These are phyloP conservation scores for Pseudochirops cupreus DNA, from an alignment of 2,797 vertebrate genomes.

Conservation along the genomic window DNA sequence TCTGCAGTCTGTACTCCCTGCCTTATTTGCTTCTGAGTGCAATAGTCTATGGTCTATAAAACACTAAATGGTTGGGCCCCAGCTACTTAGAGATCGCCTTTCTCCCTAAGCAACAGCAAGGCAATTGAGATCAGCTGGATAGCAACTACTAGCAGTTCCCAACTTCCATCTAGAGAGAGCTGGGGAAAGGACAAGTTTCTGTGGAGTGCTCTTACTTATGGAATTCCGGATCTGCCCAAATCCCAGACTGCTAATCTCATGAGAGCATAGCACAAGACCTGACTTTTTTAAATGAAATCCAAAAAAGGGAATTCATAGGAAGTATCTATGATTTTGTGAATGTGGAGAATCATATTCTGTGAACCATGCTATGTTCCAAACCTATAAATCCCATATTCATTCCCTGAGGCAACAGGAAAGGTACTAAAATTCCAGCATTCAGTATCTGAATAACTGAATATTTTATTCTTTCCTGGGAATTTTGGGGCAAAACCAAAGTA, in stretches of 20 bases:
- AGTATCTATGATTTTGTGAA: neutral
- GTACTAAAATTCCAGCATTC: neutral
- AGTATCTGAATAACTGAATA: neutral
- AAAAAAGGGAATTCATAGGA: neutral
- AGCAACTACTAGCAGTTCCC: neutral
- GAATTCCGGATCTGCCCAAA: neutral
- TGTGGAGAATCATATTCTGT: neutral
- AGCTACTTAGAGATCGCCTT: conserved; percentile 50
- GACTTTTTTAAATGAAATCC: conserved; percentile 23
- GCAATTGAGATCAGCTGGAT: conserved; percentile 50
- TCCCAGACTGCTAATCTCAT: neutral
- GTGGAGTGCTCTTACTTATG: neutral
- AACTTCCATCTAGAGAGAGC: neutral
- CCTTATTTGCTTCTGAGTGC: conserved; percentile 56
- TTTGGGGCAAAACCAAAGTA: neutral
- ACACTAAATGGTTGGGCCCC: conserved; percentile 65
- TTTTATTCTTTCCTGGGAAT: neutral
- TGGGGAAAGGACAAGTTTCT: neutral
- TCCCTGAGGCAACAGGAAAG: neutral
- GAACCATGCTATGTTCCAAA: neutral
- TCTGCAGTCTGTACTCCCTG: neutral
- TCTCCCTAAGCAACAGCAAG: conserved; percentile 35
- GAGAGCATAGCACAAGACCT: conserved; percentile 1
- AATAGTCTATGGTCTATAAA: conserved; percentile 67
- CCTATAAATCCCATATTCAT: neutral